Conservation (phyloP, 2,797 vertebrate genomes). For the Bryconaethiops microstoma region DNA sequence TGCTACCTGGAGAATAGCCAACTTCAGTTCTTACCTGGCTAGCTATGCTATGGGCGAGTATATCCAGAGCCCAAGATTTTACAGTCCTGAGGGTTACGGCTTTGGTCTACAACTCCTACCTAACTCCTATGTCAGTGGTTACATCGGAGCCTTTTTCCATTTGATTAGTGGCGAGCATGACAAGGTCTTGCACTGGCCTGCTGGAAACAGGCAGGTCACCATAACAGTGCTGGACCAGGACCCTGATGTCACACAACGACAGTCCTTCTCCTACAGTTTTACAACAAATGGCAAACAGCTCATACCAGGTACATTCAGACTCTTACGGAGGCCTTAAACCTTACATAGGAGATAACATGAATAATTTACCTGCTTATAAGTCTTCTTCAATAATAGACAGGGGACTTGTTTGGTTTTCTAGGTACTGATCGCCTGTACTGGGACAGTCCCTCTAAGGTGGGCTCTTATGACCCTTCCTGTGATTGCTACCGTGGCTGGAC, state of each 20-base stretch:
- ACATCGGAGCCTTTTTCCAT: slow-evolving; percentile 72
- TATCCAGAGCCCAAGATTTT: slow-evolving; percentile 74
- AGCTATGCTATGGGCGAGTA: not conserved
- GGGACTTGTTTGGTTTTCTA: not conserved
- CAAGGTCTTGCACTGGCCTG: slow-evolving; percentile 76
- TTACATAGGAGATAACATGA: not conserved
- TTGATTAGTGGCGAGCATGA: slow-evolving; percentile 80
- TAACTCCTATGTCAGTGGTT: slow-evolving; percentile 46
- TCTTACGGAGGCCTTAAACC: not conserved
- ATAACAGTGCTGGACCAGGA: slow-evolving; percentile 79
- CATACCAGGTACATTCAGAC: not conserved
- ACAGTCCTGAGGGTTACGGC: slow-evolving; percentile 71
- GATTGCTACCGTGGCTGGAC: slow-evolving; percentile 65
- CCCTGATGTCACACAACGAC: slow-evolving; percentile 66
- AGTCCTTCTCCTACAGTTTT: slow-evolving; percentile 76
- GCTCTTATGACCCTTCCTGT: slow-evolving; percentile 55
- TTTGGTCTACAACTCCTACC: slow-evolving; percentile 69
- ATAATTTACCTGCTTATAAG: not conserved
- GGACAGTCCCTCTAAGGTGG: slow-evolving; percentile 1
- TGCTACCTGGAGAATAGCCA: slow-evolving; percentile 75
- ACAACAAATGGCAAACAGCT: slow-evolving; percentile 65
- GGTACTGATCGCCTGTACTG: not conserved
- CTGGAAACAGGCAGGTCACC: slow-evolving; percentile 71
- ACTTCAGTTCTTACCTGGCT: slow-evolving; percentile 69
- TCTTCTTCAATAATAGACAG: not conserved